These are phyloP conservation scores for Balanococcus diminutus DNA, from an alignment of 2,888 invertebrate species.

Conservation along the genomic window DNA sequence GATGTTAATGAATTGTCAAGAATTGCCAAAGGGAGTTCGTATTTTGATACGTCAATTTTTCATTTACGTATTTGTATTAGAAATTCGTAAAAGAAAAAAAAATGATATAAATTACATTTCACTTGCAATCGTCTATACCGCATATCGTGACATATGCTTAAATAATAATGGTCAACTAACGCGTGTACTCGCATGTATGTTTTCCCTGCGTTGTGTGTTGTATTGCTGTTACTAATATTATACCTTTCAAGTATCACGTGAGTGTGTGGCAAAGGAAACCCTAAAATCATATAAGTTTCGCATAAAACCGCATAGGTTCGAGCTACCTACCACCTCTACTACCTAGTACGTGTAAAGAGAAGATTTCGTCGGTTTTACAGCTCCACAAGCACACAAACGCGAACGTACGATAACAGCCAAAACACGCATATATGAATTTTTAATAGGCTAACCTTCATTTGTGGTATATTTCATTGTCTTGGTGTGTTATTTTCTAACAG, in stretches of 20 bases:
- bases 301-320: not conserved
- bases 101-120: not conserved
- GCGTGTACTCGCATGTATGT: not conserved
- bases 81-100: not conserved
- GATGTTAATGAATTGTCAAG: slow-evolving; percentile 5
- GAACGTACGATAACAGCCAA: not conserved
- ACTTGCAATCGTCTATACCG: not conserved
- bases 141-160: not conserved
- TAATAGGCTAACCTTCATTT: not conserved
- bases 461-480: not conserved
- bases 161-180: not conserved
- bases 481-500: not conserved
- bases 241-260: not conserved
- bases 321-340: no score
- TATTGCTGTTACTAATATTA: not conserved
- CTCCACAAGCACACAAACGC: not conserved
- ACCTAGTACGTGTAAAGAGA: not conserved
- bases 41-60: not conserved
- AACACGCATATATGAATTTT: slow-evolving; percentile 4
- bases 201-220: not conserved
- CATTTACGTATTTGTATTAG: not conserved
- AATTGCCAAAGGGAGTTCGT: not conserved
- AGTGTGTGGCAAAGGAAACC: not conserved
- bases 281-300: slow-evolving; percentile 5
- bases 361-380: not conserved